Conservation (phyloP, 1,140 invertebrate species). For the Portunus trituberculatus region DNA sequence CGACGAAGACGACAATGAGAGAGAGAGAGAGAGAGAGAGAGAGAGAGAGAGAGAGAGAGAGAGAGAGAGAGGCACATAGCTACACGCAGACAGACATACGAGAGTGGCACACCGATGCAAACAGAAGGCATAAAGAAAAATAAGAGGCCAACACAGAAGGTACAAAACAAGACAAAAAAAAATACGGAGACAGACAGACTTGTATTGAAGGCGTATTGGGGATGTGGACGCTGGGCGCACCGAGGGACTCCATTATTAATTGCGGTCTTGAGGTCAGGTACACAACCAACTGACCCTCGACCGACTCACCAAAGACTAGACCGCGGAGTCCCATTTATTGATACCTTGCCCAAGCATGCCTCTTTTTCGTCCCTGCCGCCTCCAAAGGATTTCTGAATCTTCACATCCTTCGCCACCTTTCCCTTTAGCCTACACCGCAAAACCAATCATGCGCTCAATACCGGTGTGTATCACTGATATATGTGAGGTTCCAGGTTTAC, state of each 20-base stretch:
- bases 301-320: background rate
- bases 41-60: no score
- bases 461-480: no score
- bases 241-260: background rate
- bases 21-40: no score
- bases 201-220: background rate
- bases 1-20: no score
- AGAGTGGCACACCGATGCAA: background rate
- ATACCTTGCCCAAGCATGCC: background rate
- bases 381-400: no score
- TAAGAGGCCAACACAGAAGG: background rate
- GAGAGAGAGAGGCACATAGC: no score
- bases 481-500: no score
- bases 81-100: no score
- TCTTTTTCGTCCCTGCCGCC: background rate
- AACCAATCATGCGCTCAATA: no score
- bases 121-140: background rate
- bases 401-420: no score
- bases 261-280: background rate
- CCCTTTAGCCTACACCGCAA: no score
- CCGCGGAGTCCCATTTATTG: background rate
- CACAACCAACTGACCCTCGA: background rate
- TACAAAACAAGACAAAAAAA: background rate
- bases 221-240: background rate
- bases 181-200: background rate